Percentiles rank a stretch among this genome's conserved stretches.
Evolutionary conservation across 1,140 invertebrate genomes (phyloP).

Genomic region (Cherax quadricarinatus): DNA sequence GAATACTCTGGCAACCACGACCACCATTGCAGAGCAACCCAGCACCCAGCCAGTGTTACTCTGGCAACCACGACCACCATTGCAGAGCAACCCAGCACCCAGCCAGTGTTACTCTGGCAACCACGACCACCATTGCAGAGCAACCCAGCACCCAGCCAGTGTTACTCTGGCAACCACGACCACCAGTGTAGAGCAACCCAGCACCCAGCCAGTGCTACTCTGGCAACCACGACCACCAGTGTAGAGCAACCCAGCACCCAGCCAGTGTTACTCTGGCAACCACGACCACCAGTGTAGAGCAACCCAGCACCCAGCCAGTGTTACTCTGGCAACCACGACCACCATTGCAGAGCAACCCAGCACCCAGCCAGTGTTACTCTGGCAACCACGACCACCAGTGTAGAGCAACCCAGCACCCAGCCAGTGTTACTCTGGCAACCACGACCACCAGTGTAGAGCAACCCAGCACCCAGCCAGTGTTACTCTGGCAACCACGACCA

Average conservation of each 20-base stretch:
- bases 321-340: not conserved
- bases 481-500: not conserved
- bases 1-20: not conserved
- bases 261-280: not conserved
- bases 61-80: not conserved
- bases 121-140: too few relatives aligned
- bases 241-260: too few relatives aligned
- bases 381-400: not conserved
- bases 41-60: not conserved
- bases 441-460: too few relatives aligned
- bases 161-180: not conserved
- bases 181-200: too few relatives aligned
- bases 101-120: not conserved
- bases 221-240: not conserved
- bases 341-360: too few relatives aligned
- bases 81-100: too few relatives aligned
- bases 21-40: too few relatives aligned
- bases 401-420: too few relatives aligned
- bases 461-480: too few relatives aligned
- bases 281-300: too few relatives aligned
- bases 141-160: too few relatives aligned
- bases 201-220: not conserved
- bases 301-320: too few relatives aligned
- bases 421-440: not conserved
- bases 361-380: not conserved